Percentiles rank a stretch among this genome's conserved stretches.
These are phyloP conservation scores for Archips xylosteana DNA, from an alignment of 2,888 invertebrate genomes.

Conservation along the genomic window DNA sequence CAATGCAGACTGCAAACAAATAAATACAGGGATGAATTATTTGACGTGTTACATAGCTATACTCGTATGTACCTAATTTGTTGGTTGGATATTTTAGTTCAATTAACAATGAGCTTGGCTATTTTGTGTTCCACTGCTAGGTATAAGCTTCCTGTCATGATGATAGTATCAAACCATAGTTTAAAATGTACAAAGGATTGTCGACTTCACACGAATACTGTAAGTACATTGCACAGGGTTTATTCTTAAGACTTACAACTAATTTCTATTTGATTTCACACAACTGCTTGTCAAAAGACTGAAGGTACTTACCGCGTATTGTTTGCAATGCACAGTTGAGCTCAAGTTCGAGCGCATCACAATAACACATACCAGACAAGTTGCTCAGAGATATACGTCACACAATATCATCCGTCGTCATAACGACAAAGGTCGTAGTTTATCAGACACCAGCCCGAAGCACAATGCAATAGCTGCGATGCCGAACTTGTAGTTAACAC, in stretches of 20 bases:
- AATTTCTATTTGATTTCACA: too few relatives aligned
- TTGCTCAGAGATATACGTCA: slow-evolving; percentile 40
- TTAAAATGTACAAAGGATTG: too few relatives aligned
- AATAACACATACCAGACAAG: slow-evolving; percentile 32
- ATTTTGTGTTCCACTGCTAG: slow-evolving; percentile 40
- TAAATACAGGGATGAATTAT: slow-evolving; percentile 72
- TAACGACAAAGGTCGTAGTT: slow-evolving; percentile 48
- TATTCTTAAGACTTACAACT: too few relatives aligned
- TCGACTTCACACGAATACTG: too few relatives aligned
- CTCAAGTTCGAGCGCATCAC: slow-evolving; percentile 32
- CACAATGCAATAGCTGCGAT: slow-evolving; percentile 58
- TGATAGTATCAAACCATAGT: neutral
- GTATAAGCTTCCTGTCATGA: neutral
- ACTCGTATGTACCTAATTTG: neutral
- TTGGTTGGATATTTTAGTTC: neutral
- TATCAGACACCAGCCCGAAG: slow-evolving; percentile 48
- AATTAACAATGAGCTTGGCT: slow-evolving; percentile 38
- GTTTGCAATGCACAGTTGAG: slow-evolving; percentile 15
- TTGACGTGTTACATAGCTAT: slow-evolving; percentile 55
- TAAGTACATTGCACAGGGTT: too few relatives aligned
- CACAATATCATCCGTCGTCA: slow-evolving; percentile 49
- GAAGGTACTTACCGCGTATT: slow-evolving; percentile 24
- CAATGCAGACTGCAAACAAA: slow-evolving; percentile 75
- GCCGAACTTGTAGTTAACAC: slow-evolving; percentile 52
- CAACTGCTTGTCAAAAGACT: too few relatives aligned